Percentiles rank a stretch among this genome's conserved stretches.
phyloP scores from a whole-genome alignment of 2,888 invertebrate species.

The Tridacna crocea region DNA sequence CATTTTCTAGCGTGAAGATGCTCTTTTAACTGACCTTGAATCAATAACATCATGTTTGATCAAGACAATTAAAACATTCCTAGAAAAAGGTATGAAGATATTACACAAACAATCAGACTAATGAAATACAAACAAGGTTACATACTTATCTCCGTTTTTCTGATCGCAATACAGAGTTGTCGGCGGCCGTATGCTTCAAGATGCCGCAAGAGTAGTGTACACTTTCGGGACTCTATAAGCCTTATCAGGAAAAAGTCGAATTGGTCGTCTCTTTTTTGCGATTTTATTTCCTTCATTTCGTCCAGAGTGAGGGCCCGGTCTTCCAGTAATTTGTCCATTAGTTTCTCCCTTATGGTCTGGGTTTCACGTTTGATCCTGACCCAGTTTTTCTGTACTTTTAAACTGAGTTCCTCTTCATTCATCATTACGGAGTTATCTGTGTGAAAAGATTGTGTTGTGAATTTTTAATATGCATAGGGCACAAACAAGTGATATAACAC shows the following conservation, averaged over 20 bases:
- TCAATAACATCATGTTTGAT: no score
- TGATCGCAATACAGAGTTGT: slow-evolving; percentile 2
- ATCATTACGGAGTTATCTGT: neutral
- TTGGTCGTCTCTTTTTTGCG: neutral
- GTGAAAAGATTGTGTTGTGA: neutral
- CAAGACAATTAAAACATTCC: no score
- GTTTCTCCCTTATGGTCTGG: slow-evolving; percentile 5
- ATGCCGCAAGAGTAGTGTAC: neutral
- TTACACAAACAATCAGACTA: no score
- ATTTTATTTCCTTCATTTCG: slow-evolving; percentile 8
- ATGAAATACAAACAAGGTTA: neutral
- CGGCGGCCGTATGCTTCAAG: slow-evolving; percentile 9
- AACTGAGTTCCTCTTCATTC: slow-evolving; percentile 15
- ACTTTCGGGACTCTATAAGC: slow-evolving; percentile 4
- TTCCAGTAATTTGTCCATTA: neutral
- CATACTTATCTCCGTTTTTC: slow-evolving; percentile 18
- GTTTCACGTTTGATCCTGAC: slow-evolving; percentile 17
- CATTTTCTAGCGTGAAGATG: no score
- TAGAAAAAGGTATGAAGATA: no score
- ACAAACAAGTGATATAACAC: no score
- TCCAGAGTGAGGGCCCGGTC: slow-evolving; percentile 6
- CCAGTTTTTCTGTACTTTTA: slow-evolving; percentile 16
- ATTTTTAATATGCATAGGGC: no score
- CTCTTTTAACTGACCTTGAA: no score
- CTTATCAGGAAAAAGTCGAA: slow-evolving; percentile 2